Conservation (phyloP, 2,113 vertebrate genomes). For the Chlamydotis undulata region DNA sequence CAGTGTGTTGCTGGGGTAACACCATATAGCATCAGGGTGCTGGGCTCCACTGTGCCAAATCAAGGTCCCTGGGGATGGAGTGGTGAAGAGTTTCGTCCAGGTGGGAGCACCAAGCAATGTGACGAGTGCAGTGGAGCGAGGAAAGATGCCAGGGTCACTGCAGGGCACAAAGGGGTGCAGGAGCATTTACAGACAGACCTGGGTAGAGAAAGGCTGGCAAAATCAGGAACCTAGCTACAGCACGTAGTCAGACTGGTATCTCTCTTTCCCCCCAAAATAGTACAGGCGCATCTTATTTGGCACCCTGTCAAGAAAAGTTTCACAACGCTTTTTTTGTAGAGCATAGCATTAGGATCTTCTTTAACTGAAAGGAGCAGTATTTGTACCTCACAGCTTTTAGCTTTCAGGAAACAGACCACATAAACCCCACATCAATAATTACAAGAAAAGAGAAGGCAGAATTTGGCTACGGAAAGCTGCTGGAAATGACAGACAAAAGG, state of each 20-base stretch:
- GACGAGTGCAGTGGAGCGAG: fast-evolving
- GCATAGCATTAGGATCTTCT: background rate
- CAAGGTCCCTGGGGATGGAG: background rate
- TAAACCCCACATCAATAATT: background rate
- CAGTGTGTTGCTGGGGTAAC: background rate
- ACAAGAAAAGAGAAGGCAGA: background rate
- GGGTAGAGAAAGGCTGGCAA: background rate
- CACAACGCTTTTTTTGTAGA: background rate
- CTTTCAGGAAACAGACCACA: background rate
- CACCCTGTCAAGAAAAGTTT: background rate
- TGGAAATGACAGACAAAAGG: constrained; percentile 18
- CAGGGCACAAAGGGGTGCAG: background rate
- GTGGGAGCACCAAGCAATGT: background rate
- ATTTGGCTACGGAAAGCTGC: background rate
- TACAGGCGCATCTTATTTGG: background rate
- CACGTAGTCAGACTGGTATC: background rate
- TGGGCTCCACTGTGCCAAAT: background rate
- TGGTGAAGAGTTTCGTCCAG: background rate
- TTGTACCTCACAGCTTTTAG: background rate
- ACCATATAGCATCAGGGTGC: fast-evolving
- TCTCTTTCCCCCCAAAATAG: background rate
- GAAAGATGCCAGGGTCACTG: background rate
- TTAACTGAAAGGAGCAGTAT: background rate
- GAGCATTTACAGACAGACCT: background rate
- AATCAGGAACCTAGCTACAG: background rate